Evolutionary conservation across 2,113 vertebrate species (phyloP), one percentile per base, ranked within the genome.

Genomic region (Nannobrachium achirus): DNA sequence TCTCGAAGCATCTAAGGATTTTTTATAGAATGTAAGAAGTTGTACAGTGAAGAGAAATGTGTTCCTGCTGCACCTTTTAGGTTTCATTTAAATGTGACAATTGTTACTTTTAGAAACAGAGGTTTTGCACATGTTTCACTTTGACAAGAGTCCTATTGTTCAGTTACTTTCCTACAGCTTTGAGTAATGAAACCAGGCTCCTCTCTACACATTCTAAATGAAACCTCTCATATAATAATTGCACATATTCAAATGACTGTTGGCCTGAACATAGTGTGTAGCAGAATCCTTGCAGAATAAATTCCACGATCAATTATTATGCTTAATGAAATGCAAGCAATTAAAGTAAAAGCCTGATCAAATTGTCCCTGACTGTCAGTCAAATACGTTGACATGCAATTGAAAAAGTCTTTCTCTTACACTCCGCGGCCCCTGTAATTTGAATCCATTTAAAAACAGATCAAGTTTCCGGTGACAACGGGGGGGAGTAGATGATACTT

Each of bases 311-410:
- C 93, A 95, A 92, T 91, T 87, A 90, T 92, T 92, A 71, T 78
- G 92, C 91, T 93, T 94, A 94, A 95, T 95, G 91, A 94, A 95
- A 95, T 93, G 93, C 92, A 93, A 93, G 94, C 93, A 96, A 97
- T 96, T 98, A 95, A 94, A 92, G 93, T 96, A 95, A 97, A 95
- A 96, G 95, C 94, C 91, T 91, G 93, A 94, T 97, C 87, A 83
- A 94, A 95, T 93, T 89, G 82, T 85, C 70, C 87, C 76, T 50
- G 72, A 79, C 92, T 92, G 94, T 93, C 94, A 93, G 90, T 96
- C 93, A 93, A 82, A 90, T 87, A 88, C 81, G 79, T 86, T 89
- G 91, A 93, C 91, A 91, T 91, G 92, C 95, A 95, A 96, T 95
- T 94, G 93, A 94, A 94, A 95, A 94, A 92, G 91, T 90, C 86